Base-by-base conservation (phyloP, 2,797 vertebrate genomes). In the Cottoperca gobio region DNA sequence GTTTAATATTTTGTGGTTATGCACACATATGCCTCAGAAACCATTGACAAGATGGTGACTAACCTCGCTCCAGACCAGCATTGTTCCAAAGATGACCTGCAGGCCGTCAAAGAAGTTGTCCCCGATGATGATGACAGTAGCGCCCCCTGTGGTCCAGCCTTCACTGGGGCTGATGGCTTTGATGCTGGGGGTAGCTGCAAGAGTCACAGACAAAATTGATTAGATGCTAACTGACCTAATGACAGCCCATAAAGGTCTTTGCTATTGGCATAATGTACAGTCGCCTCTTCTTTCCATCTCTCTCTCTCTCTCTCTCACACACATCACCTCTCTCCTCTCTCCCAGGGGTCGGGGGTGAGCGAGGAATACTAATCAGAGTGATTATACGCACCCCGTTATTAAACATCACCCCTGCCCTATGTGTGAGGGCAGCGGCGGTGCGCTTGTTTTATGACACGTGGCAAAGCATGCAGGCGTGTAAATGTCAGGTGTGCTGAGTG, bases 341-440 rank as follows among this genome's bases (percentile, higher is more conserved):
- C 97, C 96, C 96, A 94, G 94, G 96, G 97, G 96, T 96, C 93
- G 92, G 92, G 78, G 90, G 92, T 58, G 93, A 95, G 95, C 91
- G 86, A 93, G 93, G 96, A 97, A 98, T 99, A 96, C 96, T 97
- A 99, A 99, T 99, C 96, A 95, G 92, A 93, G 96, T 97, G 96
- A 98, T 97, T 97, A 97, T 97, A 96, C 94, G 94, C 92, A 91
- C 83, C 93, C 96, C 94, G 96, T 99, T 98, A 99, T 99, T 99
- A 98, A 98, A 99, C 97, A 98, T 97, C 97, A 97, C 97, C 94
- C 89, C 95, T 96, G 96, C 92, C 93, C 92, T 65, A 85, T 54
- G 79, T 85, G 86, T 35, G 84, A 90, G 91, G 90, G 90, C 88
- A 86, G 85, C 65, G 59, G 84, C 54, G 77, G 85, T 83, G 89